Evolutionary conservation across 2,113 vertebrate species (phyloP), one percentile per base, ranked within the genome.

Genomic region (Promerops cafer): DNA sequence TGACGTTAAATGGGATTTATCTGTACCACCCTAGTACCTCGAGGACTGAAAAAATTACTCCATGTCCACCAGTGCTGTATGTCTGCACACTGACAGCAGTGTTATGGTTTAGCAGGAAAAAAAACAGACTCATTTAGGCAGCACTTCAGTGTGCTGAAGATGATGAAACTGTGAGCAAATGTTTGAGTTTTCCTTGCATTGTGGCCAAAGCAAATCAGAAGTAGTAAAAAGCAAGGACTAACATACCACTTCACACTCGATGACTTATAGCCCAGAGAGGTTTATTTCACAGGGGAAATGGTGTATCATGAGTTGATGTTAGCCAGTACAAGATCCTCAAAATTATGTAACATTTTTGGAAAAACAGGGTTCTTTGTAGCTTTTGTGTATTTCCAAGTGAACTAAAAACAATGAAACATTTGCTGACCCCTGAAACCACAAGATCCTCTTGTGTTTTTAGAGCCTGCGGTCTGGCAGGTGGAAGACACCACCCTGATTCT

Each of bases 121-220:
- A 65, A 10, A 0, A 0, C 26, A 60, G 22, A 35, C n/a, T 66
- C 69, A 30, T 21, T 92, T 69, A 53, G 78, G 63, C 78, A 76
- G 69, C 28, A 60, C 39, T 87, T 89, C 57, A 89, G 37, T 64
- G 42, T 69, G 56, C 91, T 54, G 63, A 72, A 74, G 61, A 83
- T 91, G 66, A 92, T 89, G 87, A 76, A 95, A 91, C 66, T 85
- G n/a, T 87, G 42, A 93, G 82, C 81, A 96, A 91, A 95, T 66
- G 63, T 91, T 95, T 83, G 84, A 69, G 45, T 94, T 96, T 96
- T 91, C 71, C 50, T 91, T 95, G 89, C 42, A 26, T 63, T 74
- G 9, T 59, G 78, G 87, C 87, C 93, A 94, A 91, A 91, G 87
- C 75, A 93, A 94, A 94, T 77, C 85, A 69, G 65, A 93, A 72